phyloP scores from a whole-genome alignment of 2,888 invertebrate species.

The Rugalucina vietnamica region DNA sequence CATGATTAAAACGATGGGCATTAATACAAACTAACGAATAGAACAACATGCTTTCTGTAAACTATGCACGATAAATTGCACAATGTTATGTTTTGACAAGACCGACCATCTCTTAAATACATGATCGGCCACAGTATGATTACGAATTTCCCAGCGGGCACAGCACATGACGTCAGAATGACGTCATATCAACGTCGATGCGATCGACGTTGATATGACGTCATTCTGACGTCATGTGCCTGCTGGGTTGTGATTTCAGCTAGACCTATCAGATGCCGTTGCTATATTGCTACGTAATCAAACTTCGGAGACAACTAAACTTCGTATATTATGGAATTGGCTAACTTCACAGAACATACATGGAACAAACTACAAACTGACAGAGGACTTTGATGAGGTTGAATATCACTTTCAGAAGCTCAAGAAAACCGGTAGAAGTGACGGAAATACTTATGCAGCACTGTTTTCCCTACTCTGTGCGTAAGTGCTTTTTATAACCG shows the following conservation, averaged over 20 bases:
- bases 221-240: neutral
- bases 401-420: slow-evolving; percentile 37
- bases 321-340: slow-evolving; percentile 36
- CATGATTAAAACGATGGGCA: too few relatives aligned
- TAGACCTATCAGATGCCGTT: neutral
- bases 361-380: slow-evolving; percentile 1
- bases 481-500: neutral
- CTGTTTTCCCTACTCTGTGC: slow-evolving; percentile 43
- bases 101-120: neutral
- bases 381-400: slow-evolving; percentile 30
- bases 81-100: too few relatives aligned
- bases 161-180: neutral
- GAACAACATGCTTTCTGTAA: too few relatives aligned
- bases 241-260: neutral
- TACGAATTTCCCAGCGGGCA: neutral
- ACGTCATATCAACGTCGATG: neutral
- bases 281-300: neutral
- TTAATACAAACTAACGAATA: too few relatives aligned
- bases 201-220: too few relatives aligned
- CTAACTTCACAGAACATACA: slow-evolving; percentile 27
- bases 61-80: too few relatives aligned
- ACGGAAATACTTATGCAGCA: slow-evolving; percentile 41
- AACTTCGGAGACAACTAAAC: neutral
- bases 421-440: neutral
- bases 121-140: neutral